Evolutionary conservation across 1,140 invertebrate genomes (phyloP).

Genomic region (Aphidius ervi): DNA sequence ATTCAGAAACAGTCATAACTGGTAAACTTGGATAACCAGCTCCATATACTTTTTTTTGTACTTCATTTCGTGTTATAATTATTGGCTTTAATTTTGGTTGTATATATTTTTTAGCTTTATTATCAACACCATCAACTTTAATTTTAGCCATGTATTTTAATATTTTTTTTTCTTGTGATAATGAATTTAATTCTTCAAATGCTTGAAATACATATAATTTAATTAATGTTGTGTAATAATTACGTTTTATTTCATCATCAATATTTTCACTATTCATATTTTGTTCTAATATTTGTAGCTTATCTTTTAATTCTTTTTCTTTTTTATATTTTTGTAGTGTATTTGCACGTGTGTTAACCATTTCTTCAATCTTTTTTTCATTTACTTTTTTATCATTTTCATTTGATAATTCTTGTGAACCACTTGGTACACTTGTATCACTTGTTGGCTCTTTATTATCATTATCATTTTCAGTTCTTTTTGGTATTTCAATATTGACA

Average conservation of each 20-base stretch:
- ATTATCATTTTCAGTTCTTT: slow-evolving; percentile 29
- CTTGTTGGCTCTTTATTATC: slow-evolving; percentile 16
- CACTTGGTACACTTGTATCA: not conserved
- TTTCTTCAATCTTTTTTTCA: slow-evolving; percentile 39
- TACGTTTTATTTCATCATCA: slow-evolving; percentile 77
- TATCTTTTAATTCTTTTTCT: slow-evolving; percentile 73
- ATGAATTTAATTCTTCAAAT: slow-evolving; percentile 72
- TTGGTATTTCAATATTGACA: slow-evolving; percentile 59
- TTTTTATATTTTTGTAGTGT: slow-evolving; percentile 80
- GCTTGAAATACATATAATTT: slow-evolving; percentile 71
- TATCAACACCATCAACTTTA: slow-evolving; percentile 28
- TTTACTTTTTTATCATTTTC: slow-evolving; percentile 28
- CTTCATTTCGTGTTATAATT: slow-evolving; percentile 83
- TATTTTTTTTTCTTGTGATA: slow-evolving; percentile 69
- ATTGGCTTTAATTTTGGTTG: slow-evolving; percentile 73
- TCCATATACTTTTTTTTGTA: slow-evolving; percentile 92
- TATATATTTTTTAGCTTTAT: slow-evolving; percentile 43
- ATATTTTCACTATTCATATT: slow-evolving; percentile 61
- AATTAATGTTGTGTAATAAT: slow-evolving; percentile 78
- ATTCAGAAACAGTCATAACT: slow-evolving; percentile 89
- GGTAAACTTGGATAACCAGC: slow-evolving; percentile 92
- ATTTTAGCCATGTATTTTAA: slow-evolving; percentile 64
- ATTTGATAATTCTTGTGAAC: slow-evolving; percentile 3
- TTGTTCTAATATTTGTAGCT: slow-evolving; percentile 62
- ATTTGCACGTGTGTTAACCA: slow-evolving; percentile 57